Conservation (phyloP, 92 coral and sea anemone species). For the Plumapathes pennacea region DNA sequence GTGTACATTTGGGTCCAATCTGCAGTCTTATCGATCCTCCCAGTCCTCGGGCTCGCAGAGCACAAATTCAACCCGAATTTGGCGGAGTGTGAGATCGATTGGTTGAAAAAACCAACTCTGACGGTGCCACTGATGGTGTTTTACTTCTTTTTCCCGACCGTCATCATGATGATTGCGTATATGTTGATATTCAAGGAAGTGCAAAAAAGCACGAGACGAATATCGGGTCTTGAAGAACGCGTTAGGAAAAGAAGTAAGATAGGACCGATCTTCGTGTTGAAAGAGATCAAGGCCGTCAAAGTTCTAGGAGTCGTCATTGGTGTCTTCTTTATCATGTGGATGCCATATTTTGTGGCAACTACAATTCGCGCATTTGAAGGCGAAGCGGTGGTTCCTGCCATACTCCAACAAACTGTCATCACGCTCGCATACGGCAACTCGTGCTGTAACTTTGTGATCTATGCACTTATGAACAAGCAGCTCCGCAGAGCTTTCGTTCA, state of each 20-base stretch:
- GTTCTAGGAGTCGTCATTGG: slow-evolving; percentile 84
- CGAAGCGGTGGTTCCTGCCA: slow-evolving; percentile 38
- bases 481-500: slow-evolving; percentile 68
- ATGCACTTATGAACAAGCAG: slow-evolving; percentile 81
- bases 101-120: slow-evolving; percentile 62
- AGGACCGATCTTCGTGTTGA: slow-evolving; percentile 30
- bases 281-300: slow-evolving; percentile 83
- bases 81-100: slow-evolving; percentile 82
- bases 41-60: slow-evolving; percentile 74
- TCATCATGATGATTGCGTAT: slow-evolving; percentile 68
- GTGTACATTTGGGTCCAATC: slow-evolving; percentile 68
- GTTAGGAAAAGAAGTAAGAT: neutral
- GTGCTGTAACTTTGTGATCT: slow-evolving; percentile 81
- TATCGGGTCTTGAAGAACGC: slow-evolving; percentile 44
- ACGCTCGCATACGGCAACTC: slow-evolving; percentile 80
- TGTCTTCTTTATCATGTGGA: slow-evolving; percentile 87
- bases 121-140: slow-evolving; percentile 60
- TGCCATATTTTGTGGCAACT: slow-evolving; percentile 84
- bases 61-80: slow-evolving; percentile 70
- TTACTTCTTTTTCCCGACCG: slow-evolving; percentile 63
- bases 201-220: slow-evolving; percentile 61
- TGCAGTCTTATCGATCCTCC: slow-evolving; percentile 44
- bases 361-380: slow-evolving; percentile 66
- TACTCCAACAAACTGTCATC: slow-evolving; percentile 51
- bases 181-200: slow-evolving; percentile 71